phyloP scores from a whole-genome alignment of 1,140 invertebrate species.

The Thaumatotibia leucotreta region DNA sequence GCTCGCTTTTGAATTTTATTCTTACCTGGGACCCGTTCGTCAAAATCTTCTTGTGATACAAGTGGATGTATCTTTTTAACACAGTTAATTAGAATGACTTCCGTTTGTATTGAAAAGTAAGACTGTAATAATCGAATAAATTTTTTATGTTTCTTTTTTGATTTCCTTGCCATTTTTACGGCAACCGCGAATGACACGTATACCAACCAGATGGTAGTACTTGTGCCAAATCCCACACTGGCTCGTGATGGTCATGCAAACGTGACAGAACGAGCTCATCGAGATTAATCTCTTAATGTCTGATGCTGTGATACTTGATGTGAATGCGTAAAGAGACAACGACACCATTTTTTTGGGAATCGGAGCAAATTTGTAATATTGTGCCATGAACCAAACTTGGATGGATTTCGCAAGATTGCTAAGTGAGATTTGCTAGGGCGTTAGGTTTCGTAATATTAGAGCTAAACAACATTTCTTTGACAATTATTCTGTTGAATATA shows the following conservation, averaged over 20 bases:
- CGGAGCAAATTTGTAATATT: slow-evolving; percentile 6
- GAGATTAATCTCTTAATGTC: slow-evolving; percentile 17
- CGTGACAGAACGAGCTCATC: slow-evolving; percentile 44
- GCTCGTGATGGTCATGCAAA: slow-evolving; percentile 45
- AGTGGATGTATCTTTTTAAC: no score
- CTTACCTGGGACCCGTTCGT: no score
- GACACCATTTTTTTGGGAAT: slow-evolving; percentile 1
- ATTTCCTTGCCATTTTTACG: not conserved
- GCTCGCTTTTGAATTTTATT: no score
- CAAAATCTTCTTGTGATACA: no score
- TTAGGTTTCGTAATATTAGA: no score
- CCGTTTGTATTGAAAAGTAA: no score
- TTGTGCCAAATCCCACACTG: slow-evolving; percentile 55
- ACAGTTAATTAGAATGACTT: no score
- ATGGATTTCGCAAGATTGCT: not conserved
- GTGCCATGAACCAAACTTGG: not conserved
- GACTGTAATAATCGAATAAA: no score
- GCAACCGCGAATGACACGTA: not conserved
- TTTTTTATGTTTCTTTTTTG: no score
- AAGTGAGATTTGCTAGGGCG: not conserved
- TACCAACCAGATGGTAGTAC: not conserved
- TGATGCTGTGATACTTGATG: not conserved
- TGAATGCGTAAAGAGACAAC: slow-evolving; percentile 4
- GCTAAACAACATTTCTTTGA: no score
- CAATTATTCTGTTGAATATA: no score